phyloP scores from a whole-genome alignment of 2,797 vertebrate species.

The Urophycis tenuis region DNA sequence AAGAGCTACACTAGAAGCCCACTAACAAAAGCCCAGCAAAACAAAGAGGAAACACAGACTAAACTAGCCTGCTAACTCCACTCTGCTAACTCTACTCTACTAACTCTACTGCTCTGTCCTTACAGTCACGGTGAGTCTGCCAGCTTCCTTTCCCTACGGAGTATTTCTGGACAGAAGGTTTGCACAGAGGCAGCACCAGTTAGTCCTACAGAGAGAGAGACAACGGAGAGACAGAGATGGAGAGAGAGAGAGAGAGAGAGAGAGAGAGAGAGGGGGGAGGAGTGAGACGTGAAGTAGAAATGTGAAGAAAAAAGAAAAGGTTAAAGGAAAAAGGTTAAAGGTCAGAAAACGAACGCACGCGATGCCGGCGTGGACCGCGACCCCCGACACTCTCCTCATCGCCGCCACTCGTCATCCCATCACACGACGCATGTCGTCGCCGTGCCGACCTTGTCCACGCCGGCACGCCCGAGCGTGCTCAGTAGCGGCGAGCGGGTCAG shows the following conservation, averaged over 20 bases:
- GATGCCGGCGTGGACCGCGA: not conserved
- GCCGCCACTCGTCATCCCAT: not conserved
- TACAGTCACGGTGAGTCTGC: slow-evolving; percentile 63
- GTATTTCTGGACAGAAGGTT: slow-evolving; percentile 81
- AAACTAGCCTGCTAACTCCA: no score
- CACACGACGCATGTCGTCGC: no score
- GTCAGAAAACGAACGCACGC: not conserved
- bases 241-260: slow-evolving; percentile 22
- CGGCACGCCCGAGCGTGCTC: no score
- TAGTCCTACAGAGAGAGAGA: slow-evolving; percentile 73
- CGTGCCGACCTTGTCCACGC: not conserved
- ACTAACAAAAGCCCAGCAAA: not conserved
- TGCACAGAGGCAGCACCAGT: slow-evolving; percentile 85
- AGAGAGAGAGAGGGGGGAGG: slow-evolving; percentile 6
- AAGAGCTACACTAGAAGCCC: no score
- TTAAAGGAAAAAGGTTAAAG: not conserved
- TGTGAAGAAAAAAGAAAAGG: not conserved
- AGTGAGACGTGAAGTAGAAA: no score
- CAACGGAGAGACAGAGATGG: slow-evolving; percentile 32
- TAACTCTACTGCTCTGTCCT: slow-evolving; percentile 48
- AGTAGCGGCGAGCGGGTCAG: no score
- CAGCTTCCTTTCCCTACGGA: slow-evolving; percentile 64
- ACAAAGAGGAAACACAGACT: slow-evolving; percentile 15
- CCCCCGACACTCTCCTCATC: not conserved
- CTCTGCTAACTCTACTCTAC: no score